Percentiles rank a stretch among this genome's conserved stretches.
phyloP scores from a whole-genome alignment of 2,113 vertebrate genomes.

The Platysternon megacephalum region DNA sequence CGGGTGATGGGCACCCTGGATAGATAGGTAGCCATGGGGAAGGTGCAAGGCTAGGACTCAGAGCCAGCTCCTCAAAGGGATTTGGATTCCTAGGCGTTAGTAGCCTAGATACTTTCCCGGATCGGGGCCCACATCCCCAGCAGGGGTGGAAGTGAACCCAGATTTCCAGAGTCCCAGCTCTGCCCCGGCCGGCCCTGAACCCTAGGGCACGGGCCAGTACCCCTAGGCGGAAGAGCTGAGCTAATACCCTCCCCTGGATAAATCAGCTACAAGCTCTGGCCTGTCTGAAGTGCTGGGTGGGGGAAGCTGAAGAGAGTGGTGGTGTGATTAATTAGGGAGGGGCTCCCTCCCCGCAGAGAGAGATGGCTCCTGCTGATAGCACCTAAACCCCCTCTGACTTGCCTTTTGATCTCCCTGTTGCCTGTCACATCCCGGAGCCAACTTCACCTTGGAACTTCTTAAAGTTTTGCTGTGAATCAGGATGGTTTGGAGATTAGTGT shows the following conservation, averaged over 20 bases:
- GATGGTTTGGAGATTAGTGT: no score
- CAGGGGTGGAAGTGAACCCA: neutral
- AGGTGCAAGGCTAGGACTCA: neutral
- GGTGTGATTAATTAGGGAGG: neutral
- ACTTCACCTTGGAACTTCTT: neutral
- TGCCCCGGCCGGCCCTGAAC: neutral
- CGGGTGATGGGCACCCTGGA: neutral
- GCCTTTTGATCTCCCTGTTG: neutral
- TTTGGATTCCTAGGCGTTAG: neutral
- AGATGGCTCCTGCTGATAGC: neutral
- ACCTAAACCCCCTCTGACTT: neutral
- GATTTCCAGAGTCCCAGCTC: neutral
- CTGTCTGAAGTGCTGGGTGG: neutral
- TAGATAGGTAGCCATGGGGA: neutral
- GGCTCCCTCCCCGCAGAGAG: neutral
- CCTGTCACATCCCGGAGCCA: neutral
- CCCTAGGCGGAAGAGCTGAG: neutral
- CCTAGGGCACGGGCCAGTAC: neutral
- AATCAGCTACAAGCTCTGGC: neutral
- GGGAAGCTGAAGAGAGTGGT: no score
- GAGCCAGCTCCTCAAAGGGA: neutral
- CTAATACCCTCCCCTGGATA: neutral
- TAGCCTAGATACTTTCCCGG: neutral
- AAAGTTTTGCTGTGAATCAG: neutral
- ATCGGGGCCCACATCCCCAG: no score